Base-by-base conservation (phyloP, 2,113 vertebrate genomes). In the Rhinolophus sinicus region DNA sequence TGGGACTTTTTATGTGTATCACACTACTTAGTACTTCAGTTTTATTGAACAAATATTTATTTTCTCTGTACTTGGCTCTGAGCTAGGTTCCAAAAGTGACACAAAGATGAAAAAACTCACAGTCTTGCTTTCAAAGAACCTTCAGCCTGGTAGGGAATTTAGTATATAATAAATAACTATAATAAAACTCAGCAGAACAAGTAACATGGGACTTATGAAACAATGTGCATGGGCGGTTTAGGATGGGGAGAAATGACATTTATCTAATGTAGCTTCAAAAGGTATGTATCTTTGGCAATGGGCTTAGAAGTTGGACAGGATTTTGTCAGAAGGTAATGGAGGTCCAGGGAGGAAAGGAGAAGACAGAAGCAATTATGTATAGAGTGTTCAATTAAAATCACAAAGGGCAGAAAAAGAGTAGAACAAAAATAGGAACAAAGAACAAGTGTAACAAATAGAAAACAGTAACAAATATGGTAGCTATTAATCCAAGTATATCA, bases 21-120 rank as follows among this genome's bases (percentile, higher is more conserved):
- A 70, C 11, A 76, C 67, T 80, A 30, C 50, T 77, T 47, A 50
- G 52, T 84, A 44, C 58, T 85, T 94, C 52, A 94, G 82, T 88
- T 77, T 69, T 80, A 70, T 62, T 88, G 83, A 81, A 60, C 72
- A 88, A 87, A 62, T 95, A 72, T 96, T 95, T 95, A 60, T 84
- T 88, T 78, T 24, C 75, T 44, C 54, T 62, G 18, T 85, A 11
- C n/a, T 69, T 95, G 82, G 47, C 87, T 96, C 78, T 85, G 21
- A 88, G 56, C 58, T 92, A 58, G 8, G 60, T 67, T 73, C 60
- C 67, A 89, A 89, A 81, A 6, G 64, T n/a, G 64, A 78, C 40
- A 44, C 28, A 52, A 52, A 77, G 69, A 58, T 82, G 11, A 73
- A 80, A 86, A 86, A 80, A 33, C 50, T 94, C 62, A 50, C 8